phyloP scores from a whole-genome alignment of 2,113 vertebrate species.

The Tringa solitaria region DNA sequence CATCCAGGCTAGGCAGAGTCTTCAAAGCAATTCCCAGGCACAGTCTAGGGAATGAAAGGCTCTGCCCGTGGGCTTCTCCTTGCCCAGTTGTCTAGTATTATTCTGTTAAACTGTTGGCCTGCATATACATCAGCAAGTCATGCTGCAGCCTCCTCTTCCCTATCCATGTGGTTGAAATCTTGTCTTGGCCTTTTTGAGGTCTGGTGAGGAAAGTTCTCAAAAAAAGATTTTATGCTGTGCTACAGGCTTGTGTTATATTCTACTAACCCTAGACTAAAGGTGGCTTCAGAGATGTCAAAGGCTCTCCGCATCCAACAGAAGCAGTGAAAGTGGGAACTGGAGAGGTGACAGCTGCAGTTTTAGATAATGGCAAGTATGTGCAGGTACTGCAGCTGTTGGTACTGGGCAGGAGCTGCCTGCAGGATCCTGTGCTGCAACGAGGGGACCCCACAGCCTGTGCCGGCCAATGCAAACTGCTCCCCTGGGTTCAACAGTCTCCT shows the following conservation, averaged over 20 bases:
- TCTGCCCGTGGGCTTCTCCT: neutral
- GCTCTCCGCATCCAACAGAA: neutral
- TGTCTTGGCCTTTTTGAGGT: neutral
- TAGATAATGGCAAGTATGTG: neutral
- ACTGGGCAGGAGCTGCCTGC: neutral
- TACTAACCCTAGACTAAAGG: neutral
- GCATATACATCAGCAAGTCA: neutral
- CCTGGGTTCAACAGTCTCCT: neutral
- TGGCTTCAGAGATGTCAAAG: neutral
- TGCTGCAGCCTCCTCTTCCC: neutral
- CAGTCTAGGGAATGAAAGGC: neutral
- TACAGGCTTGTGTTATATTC: neutral
- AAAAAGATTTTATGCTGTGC: neutral
- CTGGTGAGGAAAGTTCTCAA: neutral
- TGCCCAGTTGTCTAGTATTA: neutral
- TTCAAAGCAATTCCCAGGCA: neutral
- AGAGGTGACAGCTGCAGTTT: neutral
- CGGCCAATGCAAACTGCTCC: neutral
- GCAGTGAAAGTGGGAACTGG: neutral
- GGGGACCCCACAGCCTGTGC: neutral
- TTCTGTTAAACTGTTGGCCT: neutral
- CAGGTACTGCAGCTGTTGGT: neutral
- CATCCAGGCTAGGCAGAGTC: neutral
- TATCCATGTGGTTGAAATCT: neutral
- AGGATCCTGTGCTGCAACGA: neutral